Conservation (phyloP, 2,113 vertebrate species). For the Entomyzon cyanotis region DNA sequence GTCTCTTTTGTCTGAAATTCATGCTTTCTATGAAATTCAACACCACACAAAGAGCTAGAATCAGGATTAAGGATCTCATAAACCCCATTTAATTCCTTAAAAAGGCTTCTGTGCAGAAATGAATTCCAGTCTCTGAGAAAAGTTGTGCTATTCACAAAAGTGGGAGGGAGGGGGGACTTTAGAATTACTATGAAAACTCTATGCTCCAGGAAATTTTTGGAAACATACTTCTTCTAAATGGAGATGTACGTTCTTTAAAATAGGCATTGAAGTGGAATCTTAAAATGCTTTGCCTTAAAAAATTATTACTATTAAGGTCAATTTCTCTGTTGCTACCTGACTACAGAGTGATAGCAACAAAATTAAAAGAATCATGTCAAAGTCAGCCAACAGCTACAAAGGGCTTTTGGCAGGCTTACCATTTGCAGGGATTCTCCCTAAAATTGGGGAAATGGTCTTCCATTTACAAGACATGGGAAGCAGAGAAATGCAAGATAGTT, state of each 20-base stretch:
- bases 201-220: not conserved
- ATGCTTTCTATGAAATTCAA: constrained; percentile 46
- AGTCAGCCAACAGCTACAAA: not conserved
- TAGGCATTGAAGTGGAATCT: not conserved
- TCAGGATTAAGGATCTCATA: constrained; percentile 40
- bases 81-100: constrained; percentile 31
- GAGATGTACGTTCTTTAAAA: not conserved
- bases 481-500: not conserved
- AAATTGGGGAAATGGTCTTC: not conserved
- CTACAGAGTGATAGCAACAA: not conserved
- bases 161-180: fast-evolving
- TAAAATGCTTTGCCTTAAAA: not conserved
- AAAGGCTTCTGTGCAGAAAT: constrained; percentile 38
- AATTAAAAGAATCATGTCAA: not conserved
- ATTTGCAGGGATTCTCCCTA: not conserved
- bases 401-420: not conserved
- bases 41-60: constrained; percentile 13
- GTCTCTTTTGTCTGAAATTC: constrained; percentile 42
- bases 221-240: not conserved
- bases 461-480: not conserved
- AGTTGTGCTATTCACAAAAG: not conserved
- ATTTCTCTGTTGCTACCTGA: not conserved
- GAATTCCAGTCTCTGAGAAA: constrained; percentile 3
- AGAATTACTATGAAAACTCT: not conserved
- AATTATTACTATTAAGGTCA: not conserved